phyloP scores from a whole-genome alignment of 2,797 vertebrate species.

The Gallinago nigripennis region DNA sequence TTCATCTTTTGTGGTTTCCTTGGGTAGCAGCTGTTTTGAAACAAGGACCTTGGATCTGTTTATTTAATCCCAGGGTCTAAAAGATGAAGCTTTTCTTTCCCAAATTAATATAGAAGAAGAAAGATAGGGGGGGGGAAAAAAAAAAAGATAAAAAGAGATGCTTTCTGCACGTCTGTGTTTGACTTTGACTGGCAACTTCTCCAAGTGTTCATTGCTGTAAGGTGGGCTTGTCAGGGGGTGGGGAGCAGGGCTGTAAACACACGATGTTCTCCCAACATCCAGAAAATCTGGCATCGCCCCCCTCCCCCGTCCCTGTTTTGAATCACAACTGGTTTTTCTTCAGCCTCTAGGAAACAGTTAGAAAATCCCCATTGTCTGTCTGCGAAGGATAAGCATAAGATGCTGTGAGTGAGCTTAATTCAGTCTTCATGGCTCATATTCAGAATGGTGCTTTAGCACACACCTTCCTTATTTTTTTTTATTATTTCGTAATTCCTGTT shows the following conservation, averaged over 20 bases:
- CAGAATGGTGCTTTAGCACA: not conserved
- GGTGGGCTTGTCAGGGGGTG: not conserved
- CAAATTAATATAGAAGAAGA: not conserved
- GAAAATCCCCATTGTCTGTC: not conserved
- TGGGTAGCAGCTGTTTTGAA: not conserved
- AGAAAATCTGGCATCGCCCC: not conserved
- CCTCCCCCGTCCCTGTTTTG: not conserved
- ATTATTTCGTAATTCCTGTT: not conserved
- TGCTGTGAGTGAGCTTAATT: not conserved
- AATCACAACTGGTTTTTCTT: constrained; percentile 6
- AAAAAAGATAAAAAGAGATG: not conserved
- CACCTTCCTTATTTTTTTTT: not conserved
- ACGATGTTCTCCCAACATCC: constrained; percentile 5
- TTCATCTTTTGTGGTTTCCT: not conserved
- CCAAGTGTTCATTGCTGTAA: constrained; percentile 21
- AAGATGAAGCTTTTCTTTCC: not conserved
- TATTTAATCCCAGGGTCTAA: not conserved
- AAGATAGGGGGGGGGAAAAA: too few relatives aligned
- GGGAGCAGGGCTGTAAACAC: constrained; percentile 36
- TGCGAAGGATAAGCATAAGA: not conserved
- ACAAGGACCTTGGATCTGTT: not conserved
- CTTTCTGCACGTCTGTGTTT: not conserved
- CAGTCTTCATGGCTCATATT: not conserved
- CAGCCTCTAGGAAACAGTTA: not conserved
- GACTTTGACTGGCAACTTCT: constrained; percentile 23